Evolutionary conservation across 2,888 invertebrate genomes (phyloP).

Genomic region (Holacanthella duospinosa): DNA sequence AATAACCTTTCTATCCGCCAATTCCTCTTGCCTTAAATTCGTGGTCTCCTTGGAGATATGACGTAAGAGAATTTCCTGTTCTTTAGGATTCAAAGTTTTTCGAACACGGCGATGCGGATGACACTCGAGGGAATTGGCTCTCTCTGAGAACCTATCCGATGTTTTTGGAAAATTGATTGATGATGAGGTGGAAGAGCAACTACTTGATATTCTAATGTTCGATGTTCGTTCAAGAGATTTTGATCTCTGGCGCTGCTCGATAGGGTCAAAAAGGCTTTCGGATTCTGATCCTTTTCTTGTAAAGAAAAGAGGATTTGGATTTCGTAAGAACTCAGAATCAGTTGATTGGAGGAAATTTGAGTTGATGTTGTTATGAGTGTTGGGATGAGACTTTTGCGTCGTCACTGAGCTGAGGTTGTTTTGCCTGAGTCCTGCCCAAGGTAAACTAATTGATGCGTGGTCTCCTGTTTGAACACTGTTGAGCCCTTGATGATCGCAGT

Average conservation of each 20-base stretch:
- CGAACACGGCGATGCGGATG: conserved; percentile 21
- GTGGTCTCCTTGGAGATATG: too few species aligned
- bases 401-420: conserved; percentile 33
- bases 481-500: conserved; percentile 23
- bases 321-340: background rate
- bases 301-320: background rate
- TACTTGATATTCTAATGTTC: too few species aligned
- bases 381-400: conserved; percentile 16
- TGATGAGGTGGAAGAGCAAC: too few species aligned
- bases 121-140: conserved; percentile 16
- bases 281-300: too few species aligned
- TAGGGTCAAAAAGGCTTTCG: too few species aligned
- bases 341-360: background rate
- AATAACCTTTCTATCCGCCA: too few species aligned
- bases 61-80: conserved; percentile 32
- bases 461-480: conserved; percentile 37
- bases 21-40: too few species aligned
- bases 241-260: conserved; percentile 2
- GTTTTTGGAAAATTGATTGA: background rate
- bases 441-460: conserved; percentile 35
- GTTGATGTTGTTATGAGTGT: conserved; percentile 30
- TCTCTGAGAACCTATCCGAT: background rate
- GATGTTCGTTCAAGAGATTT: background rate
- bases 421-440: conserved; percentile 35
- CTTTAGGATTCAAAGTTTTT: conserved; percentile 25